Evolutionary conservation across 1,140 invertebrate genomes (phyloP).

Genomic region (Littorina saxatilis): DNA sequence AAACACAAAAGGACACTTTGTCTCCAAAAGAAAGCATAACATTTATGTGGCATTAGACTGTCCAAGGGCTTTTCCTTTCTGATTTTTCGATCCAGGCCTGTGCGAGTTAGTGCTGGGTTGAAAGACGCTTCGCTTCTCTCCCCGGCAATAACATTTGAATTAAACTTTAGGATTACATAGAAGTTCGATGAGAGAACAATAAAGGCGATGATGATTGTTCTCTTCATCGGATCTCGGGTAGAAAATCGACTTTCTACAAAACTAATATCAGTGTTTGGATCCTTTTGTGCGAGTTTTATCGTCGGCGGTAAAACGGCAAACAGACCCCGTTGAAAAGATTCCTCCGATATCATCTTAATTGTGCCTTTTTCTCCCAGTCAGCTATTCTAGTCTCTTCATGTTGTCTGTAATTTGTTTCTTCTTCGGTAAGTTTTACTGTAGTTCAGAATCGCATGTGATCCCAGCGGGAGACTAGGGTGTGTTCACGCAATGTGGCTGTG

Average conservation of each 20-base stretch:
- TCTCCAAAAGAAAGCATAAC: conserved; percentile 23
- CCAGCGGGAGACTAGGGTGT: background rate
- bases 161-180: conserved; percentile 28
- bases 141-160: conserved; percentile 21
- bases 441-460: background rate
- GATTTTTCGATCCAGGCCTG: background rate
- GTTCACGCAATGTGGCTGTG: background rate
- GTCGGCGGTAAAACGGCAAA: background rate
- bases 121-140: background rate
- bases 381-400: background rate
- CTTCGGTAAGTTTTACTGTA: background rate
- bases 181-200: conserved; percentile 12
- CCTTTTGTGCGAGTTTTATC: background rate
- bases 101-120: background rate
- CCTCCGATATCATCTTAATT: conserved; percentile 24
- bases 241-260: background rate
- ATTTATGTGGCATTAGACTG: background rate
- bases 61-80: background rate
- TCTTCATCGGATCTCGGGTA: background rate
- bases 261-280: background rate
- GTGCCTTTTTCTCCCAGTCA: background rate
- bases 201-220: conserved; percentile 14
- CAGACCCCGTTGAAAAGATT: background rate
- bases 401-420: background rate
- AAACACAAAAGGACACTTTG: conserved; percentile 19